Evolutionary conservation across 1,140 invertebrate genomes (phyloP), one percentile per base, ranked within the genome.

Genomic region (Ips nitidus): DNA sequence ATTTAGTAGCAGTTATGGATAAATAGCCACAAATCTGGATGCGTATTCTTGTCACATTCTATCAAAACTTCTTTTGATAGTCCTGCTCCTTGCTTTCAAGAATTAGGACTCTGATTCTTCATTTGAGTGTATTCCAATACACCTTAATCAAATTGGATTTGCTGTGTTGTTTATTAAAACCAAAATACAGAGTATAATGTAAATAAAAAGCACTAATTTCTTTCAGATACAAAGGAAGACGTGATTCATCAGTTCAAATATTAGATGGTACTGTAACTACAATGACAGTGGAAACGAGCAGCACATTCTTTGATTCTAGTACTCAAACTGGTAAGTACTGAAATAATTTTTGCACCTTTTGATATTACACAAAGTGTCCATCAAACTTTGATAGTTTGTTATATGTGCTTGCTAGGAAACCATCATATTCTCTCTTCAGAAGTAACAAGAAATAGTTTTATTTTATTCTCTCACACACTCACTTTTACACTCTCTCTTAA

Each of bases 221-320:
- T 71, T 71, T 36, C 50, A 71, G 69, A 78, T 91, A 90, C 74
- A 86, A 92, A 40, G 93, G 93, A 2, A 83, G 94, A 2, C 83
- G 93, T 38, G 93, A 95, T 78, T 95, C 93, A 1, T 90, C 90
- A 7, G 92, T 93, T 1, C 94, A 95, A 82, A 95, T 95, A 74
- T 91, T 91, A 38, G 93, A 95, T 76, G 94, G 94, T 3, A 95
- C 93, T n/a, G 88, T 95, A 63, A 92, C 91, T 4, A 92, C 93
- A 8, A 95, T 95, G 94, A 94, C 93, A 0, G 91, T 95, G 2
- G 93, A 95, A 79, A 95, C 93, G 1, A 93, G 93, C 1, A 94
- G 91, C 78, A 94, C 93, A 1, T 93, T 94, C 80, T 96, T 94
- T 78, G 94, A 96, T 81, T 94, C 91, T 66, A 94, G 92, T 79